Evolutionary conservation across 1,140 invertebrate species (phyloP), one percentile per base, ranked within the genome.

Genomic region (Drosophila navojoa): DNA sequence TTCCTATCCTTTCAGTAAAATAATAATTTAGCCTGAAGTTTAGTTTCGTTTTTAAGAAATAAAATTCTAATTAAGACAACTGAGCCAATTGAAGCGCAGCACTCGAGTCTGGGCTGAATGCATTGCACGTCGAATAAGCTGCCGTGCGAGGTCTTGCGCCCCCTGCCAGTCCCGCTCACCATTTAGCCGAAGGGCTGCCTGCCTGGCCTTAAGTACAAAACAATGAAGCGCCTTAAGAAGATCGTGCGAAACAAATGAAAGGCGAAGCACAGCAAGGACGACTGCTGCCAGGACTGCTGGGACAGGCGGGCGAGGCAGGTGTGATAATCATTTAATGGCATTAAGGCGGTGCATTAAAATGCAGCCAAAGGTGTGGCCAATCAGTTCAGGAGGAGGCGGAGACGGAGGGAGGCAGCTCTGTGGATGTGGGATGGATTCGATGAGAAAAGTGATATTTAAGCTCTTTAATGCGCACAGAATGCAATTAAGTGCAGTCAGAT

Each of bases 261-360:
- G 60, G 59, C 53, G 70, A 76, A 69, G 13, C 35, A 11, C 52
- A 25, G 59, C 59, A 47, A 62, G 49, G 35, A 45, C 5, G 27
- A 4, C 27, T 38, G 42, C 44, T 29, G 45, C 29, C 25, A 19
- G n/a, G 32, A n/a, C 25, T 4, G 44, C 29, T 9, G 64, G 6
- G 13, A 29, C 15, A 19, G 11, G 35, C 13, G 4, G 61, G 35
- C 59, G 16, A 57, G 68, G 74, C 54, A 87, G 78, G 82, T 86
- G 81, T 76, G 75, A 87, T 86, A 87, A 86, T 81, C 71, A 70
- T 76, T 86, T 86, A 86, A 86, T 87, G 58, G 76, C 71, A 87
- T 86, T 87, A 87, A 86, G 64, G 53, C 40, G 69, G 13, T 60
- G 55, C 60, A 78, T 87, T 78, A 81, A 87, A 86, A 57, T 81